Percentiles rank a stretch among this genome's conserved stretches.
Evolutionary conservation across 2,888 invertebrate genomes (phyloP).

Genomic region (Drosophila antonietae): DNA sequence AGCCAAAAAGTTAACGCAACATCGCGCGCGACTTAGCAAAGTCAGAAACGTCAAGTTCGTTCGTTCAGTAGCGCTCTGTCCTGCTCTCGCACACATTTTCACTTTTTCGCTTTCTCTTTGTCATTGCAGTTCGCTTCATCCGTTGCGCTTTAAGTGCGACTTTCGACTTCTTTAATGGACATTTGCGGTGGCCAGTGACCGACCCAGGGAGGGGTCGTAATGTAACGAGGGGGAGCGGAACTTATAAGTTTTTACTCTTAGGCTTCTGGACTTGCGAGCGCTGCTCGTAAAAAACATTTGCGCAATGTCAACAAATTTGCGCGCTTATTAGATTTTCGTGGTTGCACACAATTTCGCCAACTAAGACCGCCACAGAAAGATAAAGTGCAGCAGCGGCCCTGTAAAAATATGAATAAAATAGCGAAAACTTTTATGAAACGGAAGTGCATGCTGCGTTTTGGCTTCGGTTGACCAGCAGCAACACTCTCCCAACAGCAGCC

Average conservation of each 20-base stretch:
- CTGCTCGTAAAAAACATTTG: constrained; percentile 76
- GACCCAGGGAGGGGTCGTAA: not conserved
- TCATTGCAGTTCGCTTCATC: constrained; percentile 15
- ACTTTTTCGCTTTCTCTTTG: constrained; percentile 8
- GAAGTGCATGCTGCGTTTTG: constrained; percentile 73
- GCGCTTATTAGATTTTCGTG: constrained; percentile 80
- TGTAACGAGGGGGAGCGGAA: not conserved
- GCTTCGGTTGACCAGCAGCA: constrained; percentile 67
- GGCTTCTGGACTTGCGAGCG: constrained; percentile 34
- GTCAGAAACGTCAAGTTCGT: constrained; percentile 37
- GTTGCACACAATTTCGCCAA: constrained; percentile 80
- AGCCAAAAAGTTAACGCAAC: constrained; percentile 64
- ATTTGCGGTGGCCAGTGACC: constrained; percentile 2
- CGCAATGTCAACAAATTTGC: constrained; percentile 80
- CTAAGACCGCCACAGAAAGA: constrained; percentile 74
- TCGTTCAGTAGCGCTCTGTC: constrained; percentile 21
- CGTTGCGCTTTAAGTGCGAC: constrained; percentile 35
- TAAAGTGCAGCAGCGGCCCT: constrained; percentile 63
- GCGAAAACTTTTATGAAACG: constrained; percentile 58
- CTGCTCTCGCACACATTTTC: not conserved
- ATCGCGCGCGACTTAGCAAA: constrained; percentile 58
- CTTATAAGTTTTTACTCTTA: constrained; percentile 41
- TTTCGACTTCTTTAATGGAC: constrained; percentile 39
- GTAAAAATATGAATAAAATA: constrained; percentile 74
- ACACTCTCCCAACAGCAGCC: constrained; percentile 29